Evolutionary conservation across 2,797 vertebrate species (phyloP).

Genomic region (Amblyopsis hoosieri): DNA sequence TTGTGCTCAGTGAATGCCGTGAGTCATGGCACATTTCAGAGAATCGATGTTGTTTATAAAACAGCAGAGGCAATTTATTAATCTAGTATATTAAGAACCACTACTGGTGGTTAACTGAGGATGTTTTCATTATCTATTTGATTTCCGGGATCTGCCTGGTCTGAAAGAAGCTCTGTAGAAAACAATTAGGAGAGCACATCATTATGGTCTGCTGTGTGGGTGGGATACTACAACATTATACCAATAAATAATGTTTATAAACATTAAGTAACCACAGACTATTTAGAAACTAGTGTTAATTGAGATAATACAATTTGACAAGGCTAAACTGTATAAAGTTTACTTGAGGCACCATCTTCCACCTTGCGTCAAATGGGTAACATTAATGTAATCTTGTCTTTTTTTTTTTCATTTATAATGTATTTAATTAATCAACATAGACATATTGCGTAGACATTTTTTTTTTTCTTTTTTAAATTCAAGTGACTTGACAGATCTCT

Average conservation of each 20-base stretch:
- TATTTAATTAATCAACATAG: too few species aligned
- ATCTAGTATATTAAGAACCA: constrained; percentile 3
- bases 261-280: not conserved
- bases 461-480: too few species aligned
- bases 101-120: not conserved
- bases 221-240: not conserved
- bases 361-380: too few species aligned
- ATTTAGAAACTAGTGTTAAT: not conserved
- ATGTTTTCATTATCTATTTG: not conserved
- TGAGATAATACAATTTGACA: too few species aligned
- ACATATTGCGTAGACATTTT: too few species aligned
- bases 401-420: too few species aligned
- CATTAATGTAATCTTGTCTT: too few species aligned
- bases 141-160: not conserved
- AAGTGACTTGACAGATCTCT: too few species aligned
- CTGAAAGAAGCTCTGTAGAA: not conserved
- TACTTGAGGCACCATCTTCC: too few species aligned
- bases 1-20: not conserved
- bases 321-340: too few species aligned
- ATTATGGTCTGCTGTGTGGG: not conserved
- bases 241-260: not conserved
- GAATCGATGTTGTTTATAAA: not conserved
- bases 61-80: not conserved
- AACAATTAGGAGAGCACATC: constrained; percentile 11
- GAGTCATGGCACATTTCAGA: constrained; percentile 1